Percentiles rank a stretch among this genome's conserved stretches.
Conservation (phyloP, 2,888 invertebrate species). For the Papilio demoleus region DNA sequence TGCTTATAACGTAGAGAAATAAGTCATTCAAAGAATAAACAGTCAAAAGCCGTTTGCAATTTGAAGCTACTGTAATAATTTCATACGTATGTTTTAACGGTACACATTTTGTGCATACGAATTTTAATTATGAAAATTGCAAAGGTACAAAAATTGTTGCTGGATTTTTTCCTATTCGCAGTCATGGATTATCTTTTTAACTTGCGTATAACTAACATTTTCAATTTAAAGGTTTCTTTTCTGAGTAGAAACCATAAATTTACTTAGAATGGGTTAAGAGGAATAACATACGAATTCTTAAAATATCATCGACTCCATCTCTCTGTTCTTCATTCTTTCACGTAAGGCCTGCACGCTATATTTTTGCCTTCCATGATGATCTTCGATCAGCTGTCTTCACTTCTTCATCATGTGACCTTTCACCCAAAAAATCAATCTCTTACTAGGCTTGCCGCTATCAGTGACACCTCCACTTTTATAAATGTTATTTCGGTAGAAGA, state of each 20-base stretch:
- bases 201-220: background rate
- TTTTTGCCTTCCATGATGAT: too few relatives aligned
- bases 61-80: conserved; percentile 26
- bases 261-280: too few relatives aligned
- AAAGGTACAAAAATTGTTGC: background rate
- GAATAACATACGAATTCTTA: too few relatives aligned
- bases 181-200: background rate
- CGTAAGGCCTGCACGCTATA: too few relatives aligned
- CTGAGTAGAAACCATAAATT: background rate
- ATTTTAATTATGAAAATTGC: conserved; percentile 9
- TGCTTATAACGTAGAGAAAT: conserved; percentile 22
- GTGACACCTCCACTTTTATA: too few relatives aligned
- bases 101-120: background rate
- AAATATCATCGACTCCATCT: too few relatives aligned
- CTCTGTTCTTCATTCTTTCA: too few relatives aligned
- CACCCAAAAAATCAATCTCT: too few relatives aligned
- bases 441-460: too few relatives aligned
- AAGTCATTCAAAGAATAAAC: conserved; percentile 34
- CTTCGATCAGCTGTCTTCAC: too few relatives aligned
- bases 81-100: conserved; percentile 17
- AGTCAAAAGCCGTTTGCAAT: conserved; percentile 22
- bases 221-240: background rate
- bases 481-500: too few relatives aligned
- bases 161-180: background rate
- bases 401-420: too few relatives aligned